Evolutionary conservation across 2,113 vertebrate genomes (phyloP).

Genomic region (Lasiurus borealis): DNA sequence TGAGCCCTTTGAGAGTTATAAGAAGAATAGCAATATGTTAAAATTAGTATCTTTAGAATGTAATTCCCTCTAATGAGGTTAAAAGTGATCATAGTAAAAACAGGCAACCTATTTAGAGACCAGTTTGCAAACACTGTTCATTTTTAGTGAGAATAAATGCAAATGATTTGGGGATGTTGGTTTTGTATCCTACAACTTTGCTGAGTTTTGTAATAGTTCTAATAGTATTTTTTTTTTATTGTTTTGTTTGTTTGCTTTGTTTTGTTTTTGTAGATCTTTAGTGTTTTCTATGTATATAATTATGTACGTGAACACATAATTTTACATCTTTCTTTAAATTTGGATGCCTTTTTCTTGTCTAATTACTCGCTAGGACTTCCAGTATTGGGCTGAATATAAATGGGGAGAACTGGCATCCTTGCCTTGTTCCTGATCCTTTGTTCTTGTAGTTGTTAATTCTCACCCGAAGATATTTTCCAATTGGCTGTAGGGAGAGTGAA

Average conservation of each 20-base stretch:
- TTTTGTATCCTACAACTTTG: background rate
- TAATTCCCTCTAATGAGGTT: background rate
- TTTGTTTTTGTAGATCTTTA: background rate
- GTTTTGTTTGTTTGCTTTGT: background rate
- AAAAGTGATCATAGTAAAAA: background rate
- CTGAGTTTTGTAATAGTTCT: background rate
- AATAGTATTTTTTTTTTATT: too few species aligned
- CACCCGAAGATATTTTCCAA: too few species aligned
- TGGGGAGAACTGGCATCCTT: background rate
- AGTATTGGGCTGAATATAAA: background rate
- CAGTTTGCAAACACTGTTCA: background rate
- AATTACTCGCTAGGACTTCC: background rate
- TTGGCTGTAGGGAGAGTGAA: too few species aligned
- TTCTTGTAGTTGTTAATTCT: too few species aligned
- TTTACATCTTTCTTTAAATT: background rate
- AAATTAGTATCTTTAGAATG: background rate
- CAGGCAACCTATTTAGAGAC: background rate
- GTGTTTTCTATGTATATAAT: background rate
- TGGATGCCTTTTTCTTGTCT: background rate
- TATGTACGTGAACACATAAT: background rate
- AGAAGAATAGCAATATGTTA: too few species aligned
- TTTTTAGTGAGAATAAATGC: background rate
- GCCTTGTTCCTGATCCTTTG: background rate
- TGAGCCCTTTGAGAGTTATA: too few species aligned
- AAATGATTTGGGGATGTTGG: background rate